A percentile compares a stretch with the other conserved stretches of the same genome.
Evolutionary conservation across 2,888 invertebrate genomes (phyloP).

Genomic region (Anthoptus insignis): DNA sequence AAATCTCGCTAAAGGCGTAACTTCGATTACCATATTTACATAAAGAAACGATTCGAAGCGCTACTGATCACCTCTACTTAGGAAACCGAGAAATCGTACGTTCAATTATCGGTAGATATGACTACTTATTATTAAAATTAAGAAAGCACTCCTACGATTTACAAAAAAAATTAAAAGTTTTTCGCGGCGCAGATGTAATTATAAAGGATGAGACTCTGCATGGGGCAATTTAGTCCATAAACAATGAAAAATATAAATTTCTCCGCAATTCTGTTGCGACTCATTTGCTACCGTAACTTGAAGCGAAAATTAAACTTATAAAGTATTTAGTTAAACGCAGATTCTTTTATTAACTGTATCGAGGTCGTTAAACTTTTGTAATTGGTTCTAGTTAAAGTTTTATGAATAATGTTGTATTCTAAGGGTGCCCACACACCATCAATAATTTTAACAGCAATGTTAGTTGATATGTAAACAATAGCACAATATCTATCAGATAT

Average conservation of each 20-base stretch:
- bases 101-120: conserved; percentile 76
- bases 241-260: conserved; percentile 65
- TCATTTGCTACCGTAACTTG: conserved; percentile 65
- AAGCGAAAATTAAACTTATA: conserved; percentile 57
- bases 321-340: conserved; percentile 21
- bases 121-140: conserved; percentile 83
- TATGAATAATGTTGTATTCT: conserved; percentile 7
- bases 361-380: not conserved
- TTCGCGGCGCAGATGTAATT: conserved; percentile 20
- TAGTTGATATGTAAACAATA: too few relatives aligned
- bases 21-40: conserved; percentile 83
- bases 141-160: conserved; percentile 65
- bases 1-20: conserved; percentile 76
- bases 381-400: conserved; percentile 5
- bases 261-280: conserved; percentile 53
- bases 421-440: too few relatives aligned
- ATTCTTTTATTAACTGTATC: conserved; percentile 19
- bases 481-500: too few relatives aligned
- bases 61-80: conserved; percentile 84
- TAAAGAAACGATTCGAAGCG: conserved; percentile 80
- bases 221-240: conserved; percentile 59
- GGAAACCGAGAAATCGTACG: conserved; percentile 78
- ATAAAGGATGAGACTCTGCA: conserved; percentile 63
- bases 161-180: conserved; percentile 24
- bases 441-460: too few relatives aligned